Evolutionary conservation across 2,113 vertebrate species (phyloP), one percentile per base, ranked within the genome.

Genomic region (Trematocara unimaculatum): DNA sequence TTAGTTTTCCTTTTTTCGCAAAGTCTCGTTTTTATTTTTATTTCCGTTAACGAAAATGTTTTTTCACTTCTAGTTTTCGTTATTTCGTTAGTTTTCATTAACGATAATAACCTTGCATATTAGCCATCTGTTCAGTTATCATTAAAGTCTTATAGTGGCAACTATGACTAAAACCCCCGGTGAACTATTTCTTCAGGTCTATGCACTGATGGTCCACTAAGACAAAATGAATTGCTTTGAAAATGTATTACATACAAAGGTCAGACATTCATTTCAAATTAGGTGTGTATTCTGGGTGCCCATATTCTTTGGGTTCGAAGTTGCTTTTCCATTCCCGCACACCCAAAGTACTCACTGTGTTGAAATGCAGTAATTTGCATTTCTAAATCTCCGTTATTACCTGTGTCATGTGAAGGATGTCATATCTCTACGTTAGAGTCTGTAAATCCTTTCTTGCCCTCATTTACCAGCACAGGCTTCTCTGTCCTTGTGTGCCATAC

Each of bases 401-500:
- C 94, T 93, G 90, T 89, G 92, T 96, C 62, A 83, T 80, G 77
- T 77, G 84, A 88, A 87, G 87, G 67, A 12, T 94, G 83, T 95
- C 95, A 98, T 89, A 98, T 97, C 90, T 98, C 98, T 89, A 97
- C 93, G 26, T 96, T 96, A 64, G 95, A 92, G 90, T 98, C 97
- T 54, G 97, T 97, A 94, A 98, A 98, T 95, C 97, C 97, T 90
- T 96, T 97, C 93, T 96, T 97, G 88, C 97, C 97, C 96, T 98
- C 97, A 7, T 98, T 97, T 88, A 97, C 96, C 45, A 98, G 95
- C 51, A 96, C 95, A 51, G 98, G 98, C 82, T 96, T 97, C 92
- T 98, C 97, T 13, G 97, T 98, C 81, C 97, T 96, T 8, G 97
- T 98, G 93, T 98, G 97, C 97, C 98, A 98, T 45, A 98, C 98